Conservation (phyloP, 1,140 invertebrate genomes). For the Drosophila jambulina region DNA sequence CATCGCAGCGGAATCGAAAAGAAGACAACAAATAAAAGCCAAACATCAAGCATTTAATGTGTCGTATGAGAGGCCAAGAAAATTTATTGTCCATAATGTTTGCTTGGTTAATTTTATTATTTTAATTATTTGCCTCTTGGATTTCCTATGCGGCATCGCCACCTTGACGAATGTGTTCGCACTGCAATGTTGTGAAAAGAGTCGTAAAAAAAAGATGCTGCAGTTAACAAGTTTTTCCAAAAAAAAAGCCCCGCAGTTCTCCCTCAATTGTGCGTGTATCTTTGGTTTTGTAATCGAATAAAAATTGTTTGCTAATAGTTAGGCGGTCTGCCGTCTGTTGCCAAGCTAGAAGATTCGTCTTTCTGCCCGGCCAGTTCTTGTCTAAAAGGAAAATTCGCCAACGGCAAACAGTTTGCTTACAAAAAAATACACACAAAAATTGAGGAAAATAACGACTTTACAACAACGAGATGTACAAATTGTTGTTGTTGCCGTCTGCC, state of each 20-base stretch:
- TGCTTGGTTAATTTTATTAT: conserved; percentile 72
- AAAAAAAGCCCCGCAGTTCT: background rate
- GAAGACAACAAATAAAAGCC: background rate
- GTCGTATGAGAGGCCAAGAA: conserved; percentile 26
- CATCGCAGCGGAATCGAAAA: background rate
- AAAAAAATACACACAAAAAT: background rate
- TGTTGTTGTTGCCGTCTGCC: conserved; percentile 47
- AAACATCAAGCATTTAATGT: conserved; percentile 39
- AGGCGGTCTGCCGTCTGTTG: conserved; percentile 14
- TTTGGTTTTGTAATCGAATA: conserved; percentile 65
- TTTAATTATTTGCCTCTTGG: conserved; percentile 64
- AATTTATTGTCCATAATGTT: conserved; percentile 59
- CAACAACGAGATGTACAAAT: conserved; percentile 48
- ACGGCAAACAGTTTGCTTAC: conserved; percentile 1
- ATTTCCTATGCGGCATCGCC: conserved; percentile 39
- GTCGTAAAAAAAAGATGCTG: conserved; percentile 41
- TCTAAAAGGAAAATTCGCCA: conserved; percentile 58
- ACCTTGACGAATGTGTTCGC: conserved; percentile 57
- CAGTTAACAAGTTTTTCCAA: conserved; percentile 60
- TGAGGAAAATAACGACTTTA: conserved; percentile 23
- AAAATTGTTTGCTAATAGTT: conserved; percentile 72
- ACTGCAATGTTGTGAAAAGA: conserved; percentile 33
- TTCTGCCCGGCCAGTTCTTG: conserved; percentile 48
- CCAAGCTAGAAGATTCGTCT: conserved; percentile 43
- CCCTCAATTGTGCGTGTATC: conserved; percentile 26